Evolutionary conservation across 1,140 invertebrate species (phyloP).

Genomic region (Alviniconcha marisindica): DNA sequence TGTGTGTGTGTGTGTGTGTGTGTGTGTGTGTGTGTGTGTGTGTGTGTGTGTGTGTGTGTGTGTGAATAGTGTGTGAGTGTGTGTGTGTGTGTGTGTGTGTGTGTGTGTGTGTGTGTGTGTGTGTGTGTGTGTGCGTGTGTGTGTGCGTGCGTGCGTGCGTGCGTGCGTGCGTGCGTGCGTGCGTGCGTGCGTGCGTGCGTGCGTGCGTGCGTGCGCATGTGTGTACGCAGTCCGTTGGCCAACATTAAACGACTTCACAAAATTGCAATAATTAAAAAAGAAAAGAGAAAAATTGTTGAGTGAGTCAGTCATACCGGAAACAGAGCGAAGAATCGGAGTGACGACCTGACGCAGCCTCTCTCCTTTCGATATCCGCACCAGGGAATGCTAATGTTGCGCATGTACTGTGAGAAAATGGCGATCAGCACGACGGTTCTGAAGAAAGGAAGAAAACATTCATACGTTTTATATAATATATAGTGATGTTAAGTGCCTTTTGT

Average conservation of each 20-base stretch:
- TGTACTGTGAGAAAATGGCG: conserved; percentile 89
- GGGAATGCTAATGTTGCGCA: conserved; percentile 84
- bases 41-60: too few species aligned
- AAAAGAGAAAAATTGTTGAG: too few species aligned
- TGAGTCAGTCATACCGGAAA: conserved; percentile 83
- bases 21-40: too few species aligned
- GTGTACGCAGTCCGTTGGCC: too few species aligned
- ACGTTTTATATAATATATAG: neutral
- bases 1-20: too few species aligned
- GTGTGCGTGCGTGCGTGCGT: conserved; percentile 16
- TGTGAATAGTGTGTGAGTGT: too few species aligned
- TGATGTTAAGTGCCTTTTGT: too few species aligned
- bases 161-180: conserved; percentile 8
- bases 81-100: conserved; percentile 9
- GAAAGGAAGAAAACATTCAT: neutral
- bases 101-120: neutral
- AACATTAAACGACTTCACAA: too few species aligned
- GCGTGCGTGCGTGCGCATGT: conserved; percentile 36
- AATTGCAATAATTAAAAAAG: too few species aligned
- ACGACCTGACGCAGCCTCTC: conserved; percentile 76
- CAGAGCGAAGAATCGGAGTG: conserved; percentile 86
- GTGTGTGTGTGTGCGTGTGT: conserved; percentile 12
- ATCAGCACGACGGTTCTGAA: conserved; percentile 88
- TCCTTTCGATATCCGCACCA: conserved; percentile 78
- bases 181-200: conserved; percentile 22